Evolutionary conservation across 2,888 invertebrate species (phyloP).

Genomic region (Pegoplata infirma): DNA sequence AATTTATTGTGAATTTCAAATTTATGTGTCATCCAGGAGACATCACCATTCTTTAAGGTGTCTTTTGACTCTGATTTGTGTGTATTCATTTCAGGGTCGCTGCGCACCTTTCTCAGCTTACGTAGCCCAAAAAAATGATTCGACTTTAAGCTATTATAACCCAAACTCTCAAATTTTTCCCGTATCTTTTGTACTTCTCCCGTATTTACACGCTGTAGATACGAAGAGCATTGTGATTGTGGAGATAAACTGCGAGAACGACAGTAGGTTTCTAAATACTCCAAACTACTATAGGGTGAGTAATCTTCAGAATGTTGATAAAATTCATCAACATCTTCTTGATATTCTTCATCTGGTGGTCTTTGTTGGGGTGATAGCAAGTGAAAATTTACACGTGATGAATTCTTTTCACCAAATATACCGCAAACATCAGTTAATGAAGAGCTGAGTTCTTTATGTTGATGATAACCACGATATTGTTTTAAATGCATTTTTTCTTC

Average conservation of each 20-base stretch:
- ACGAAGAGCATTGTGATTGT: conserved; percentile 84
- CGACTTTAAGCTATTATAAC: conserved; percentile 42
- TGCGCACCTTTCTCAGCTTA: conserved; percentile 83
- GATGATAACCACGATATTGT: conserved; percentile 67
- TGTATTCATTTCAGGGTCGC: conserved; percentile 87
- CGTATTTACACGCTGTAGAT: conserved; percentile 84
- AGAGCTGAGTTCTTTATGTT: conserved; percentile 74
- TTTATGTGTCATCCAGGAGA: conserved; percentile 81
- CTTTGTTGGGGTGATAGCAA: conserved; percentile 79
- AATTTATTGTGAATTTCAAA: conserved; percentile 79
- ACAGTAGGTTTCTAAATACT: conserved; percentile 82
- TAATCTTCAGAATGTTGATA: conserved; percentile 68
- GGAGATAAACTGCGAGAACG: conserved; percentile 86
- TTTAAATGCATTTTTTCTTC: conserved; percentile 77
- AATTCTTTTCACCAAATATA: conserved; percentile 87
- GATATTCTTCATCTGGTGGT: conserved; percentile 78
- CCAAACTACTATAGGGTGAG: conserved; percentile 77
- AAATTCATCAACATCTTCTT: conserved; percentile 57
- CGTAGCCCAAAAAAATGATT: conserved; percentile 75
- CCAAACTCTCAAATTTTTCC: conserved; percentile 84
- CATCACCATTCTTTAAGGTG: conserved; percentile 80
- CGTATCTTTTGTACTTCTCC: conserved; percentile 89
- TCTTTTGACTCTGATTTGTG: conserved; percentile 79
- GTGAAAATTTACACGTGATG: conserved; percentile 76
- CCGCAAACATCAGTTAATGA: conserved; percentile 85